Percentiles rank a stretch among this genome's conserved stretches.
Evolutionary conservation across 2,113 vertebrate species (phyloP).

Genomic region (Puffinus mauretanicus): DNA sequence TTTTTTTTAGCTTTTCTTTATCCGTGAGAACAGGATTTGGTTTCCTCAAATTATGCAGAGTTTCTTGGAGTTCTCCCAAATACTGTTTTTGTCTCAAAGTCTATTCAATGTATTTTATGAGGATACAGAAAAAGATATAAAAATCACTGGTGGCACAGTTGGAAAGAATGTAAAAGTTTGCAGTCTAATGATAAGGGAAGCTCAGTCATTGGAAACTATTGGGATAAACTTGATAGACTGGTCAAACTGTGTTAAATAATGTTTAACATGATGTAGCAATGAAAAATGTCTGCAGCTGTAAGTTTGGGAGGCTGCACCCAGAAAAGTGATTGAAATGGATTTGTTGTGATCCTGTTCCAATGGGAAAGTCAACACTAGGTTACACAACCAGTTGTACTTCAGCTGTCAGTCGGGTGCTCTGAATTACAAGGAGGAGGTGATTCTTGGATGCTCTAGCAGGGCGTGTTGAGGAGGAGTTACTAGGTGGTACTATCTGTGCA

Average conservation of each 20-base stretch:
- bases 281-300: background rate
- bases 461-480: background rate
- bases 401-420: background rate
- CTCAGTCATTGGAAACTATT: background rate
- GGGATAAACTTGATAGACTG: background rate
- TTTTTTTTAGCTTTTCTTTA: background rate
- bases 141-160: background rate
- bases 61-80: background rate
- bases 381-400: background rate
- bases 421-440: fast-evolving
- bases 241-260: background rate
- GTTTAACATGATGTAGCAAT: background rate
- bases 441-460: background rate
- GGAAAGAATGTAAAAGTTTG: background rate
- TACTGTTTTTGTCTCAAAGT: background rate
- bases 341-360: background rate
- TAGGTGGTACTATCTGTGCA: background rate
- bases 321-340: background rate
- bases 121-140: background rate
- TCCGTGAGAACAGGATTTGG: background rate
- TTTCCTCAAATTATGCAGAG: background rate
- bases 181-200: background rate
- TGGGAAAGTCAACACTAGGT: fast-evolving
- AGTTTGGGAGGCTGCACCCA: background rate
- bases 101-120: background rate